Conservation (phyloP, 2,797 vertebrate genomes). For the Scleropages formosus region DNA sequence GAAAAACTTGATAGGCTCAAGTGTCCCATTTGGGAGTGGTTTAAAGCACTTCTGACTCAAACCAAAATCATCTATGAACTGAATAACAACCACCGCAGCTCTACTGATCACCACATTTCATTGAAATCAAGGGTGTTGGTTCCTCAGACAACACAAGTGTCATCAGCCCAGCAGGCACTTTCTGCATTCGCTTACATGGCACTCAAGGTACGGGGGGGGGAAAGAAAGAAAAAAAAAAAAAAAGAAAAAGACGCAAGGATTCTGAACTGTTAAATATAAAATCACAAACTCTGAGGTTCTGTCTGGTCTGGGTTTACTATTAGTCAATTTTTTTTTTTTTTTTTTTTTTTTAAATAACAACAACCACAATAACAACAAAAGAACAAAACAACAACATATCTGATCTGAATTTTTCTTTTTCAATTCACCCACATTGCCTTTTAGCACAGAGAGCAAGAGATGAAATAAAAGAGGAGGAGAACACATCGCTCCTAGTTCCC, state of each 20-base stretch:
- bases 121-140: background rate
- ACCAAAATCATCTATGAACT: conserved; percentile 1
- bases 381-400: conserved; percentile 42
- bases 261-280: conserved; percentile 37
- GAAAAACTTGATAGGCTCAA: too few species aligned
- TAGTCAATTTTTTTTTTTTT: conserved; percentile 38
- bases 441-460: conserved; percentile 18
- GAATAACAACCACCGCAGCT: conserved; percentile 18
- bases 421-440: conserved; percentile 31
- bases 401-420: conserved; percentile 29
- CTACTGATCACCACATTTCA: conserved; percentile 14
- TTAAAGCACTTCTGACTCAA: conserved; percentile 10
- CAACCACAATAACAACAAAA: conserved; percentile 31
- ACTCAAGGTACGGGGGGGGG: background rate
- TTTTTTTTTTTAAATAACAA: too few species aligned
- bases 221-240: conserved; percentile 26
- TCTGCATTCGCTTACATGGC: conserved; percentile 14
- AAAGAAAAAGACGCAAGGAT: conserved; percentile 22
- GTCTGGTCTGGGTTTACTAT: conserved; percentile 30
- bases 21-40: background rate
- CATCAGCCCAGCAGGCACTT: conserved; percentile 21
- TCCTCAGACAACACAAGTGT: conserved; percentile 9
- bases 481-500: conserved; percentile 9
- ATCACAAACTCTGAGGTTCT: conserved; percentile 34
- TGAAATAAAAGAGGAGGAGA: conserved; percentile 22